These are phyloP conservation scores for Myotis lucifugus DNA, from an alignment of 2,113 vertebrate genomes.

Conservation along the genomic window DNA sequence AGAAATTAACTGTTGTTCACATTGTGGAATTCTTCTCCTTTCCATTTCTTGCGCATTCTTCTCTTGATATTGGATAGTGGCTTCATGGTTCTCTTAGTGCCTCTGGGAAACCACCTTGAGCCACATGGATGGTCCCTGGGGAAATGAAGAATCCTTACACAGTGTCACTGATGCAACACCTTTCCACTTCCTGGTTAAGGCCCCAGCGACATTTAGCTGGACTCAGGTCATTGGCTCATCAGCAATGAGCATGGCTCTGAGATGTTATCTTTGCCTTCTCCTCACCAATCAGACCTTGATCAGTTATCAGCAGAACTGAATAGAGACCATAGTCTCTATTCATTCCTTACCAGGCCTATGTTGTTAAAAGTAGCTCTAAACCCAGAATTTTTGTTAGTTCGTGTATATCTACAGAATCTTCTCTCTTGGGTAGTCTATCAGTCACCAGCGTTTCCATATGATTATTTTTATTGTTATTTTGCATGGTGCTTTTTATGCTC, in stretches of 20 bases:
- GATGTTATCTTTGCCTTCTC: neutral
- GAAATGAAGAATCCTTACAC: neutral
- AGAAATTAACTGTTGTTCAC: neutral
- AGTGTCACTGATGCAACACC: neutral
- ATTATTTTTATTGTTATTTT: conserved; percentile 33
- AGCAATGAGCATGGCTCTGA: neutral
- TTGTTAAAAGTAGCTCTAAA: neutral
- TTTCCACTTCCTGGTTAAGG: neutral
- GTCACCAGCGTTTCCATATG: neutral
- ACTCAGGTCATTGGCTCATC: neutral
- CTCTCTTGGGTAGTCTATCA: neutral
- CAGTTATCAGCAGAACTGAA: neutral
- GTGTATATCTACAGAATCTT: neutral
- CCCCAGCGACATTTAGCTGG: neutral
- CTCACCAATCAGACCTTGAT: neutral
- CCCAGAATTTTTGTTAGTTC: neutral
- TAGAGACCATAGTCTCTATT: neutral
- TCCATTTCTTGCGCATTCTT: neutral
- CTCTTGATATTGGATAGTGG: neutral
- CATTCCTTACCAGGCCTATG: neutral
- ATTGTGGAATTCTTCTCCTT: neutral
- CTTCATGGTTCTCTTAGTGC: neutral
- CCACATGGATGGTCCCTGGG: neutral
- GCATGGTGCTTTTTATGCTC: neutral
- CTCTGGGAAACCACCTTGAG: rapidly evolving